Conservation (phyloP, 2,113 vertebrate species). For the Spea multiplicata region DNA sequence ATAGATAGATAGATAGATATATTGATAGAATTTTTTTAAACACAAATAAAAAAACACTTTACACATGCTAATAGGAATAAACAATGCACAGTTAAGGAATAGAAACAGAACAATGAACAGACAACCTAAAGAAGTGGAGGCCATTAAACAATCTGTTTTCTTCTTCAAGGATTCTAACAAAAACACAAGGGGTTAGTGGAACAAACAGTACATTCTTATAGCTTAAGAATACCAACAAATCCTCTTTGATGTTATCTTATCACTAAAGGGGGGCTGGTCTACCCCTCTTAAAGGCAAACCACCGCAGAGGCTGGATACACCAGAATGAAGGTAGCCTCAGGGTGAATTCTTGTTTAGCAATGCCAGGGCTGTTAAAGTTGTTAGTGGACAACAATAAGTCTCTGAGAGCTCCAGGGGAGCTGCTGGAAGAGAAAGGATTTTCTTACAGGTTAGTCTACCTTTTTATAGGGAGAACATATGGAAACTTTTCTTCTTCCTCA, state of each 20-base stretch:
- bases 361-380: conserved; percentile 15
- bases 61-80: too few species aligned
- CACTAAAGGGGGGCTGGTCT: conserved; percentile 1
- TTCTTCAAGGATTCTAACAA: conserved; percentile 18
- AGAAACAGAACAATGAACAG: neutral
- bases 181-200: conserved; percentile 20
- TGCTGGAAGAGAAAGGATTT: neutral
- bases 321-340: conserved; percentile 14
- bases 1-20: too few species aligned
- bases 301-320: conserved; percentile 16
- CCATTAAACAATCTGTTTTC: conserved; percentile 25
- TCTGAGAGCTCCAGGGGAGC: neutral
- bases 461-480: neutral
- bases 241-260: conserved; percentile 29
- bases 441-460: neutral
- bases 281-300: conserved; percentile 2
- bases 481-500: too few species aligned
- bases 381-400: conserved; percentile 18
- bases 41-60: too few species aligned
- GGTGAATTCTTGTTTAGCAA: conserved; percentile 21
- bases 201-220: conserved; percentile 26
- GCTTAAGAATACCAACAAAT: conserved; percentile 30
- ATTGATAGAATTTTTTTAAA: too few species aligned
- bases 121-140: neutral
- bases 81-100: neutral